Evolutionary conservation across 2,888 invertebrate species (phyloP), one percentile per base, ranked within the genome.

Genomic region (Pseudococcus viburni): DNA sequence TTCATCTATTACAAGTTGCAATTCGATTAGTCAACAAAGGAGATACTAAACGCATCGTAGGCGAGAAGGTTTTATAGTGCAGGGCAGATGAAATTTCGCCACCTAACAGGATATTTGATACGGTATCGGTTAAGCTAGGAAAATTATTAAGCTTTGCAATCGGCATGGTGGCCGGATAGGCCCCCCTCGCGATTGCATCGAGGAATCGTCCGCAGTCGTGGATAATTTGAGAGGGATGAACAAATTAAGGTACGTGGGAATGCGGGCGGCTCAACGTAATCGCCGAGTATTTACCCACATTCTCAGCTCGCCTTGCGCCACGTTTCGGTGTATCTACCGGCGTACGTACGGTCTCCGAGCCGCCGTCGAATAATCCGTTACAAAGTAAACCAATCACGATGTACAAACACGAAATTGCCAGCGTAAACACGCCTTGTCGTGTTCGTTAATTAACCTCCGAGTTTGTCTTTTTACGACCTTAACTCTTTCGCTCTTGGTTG

Each of bases 311-410:
- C 33, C 15, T 33, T 73, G 64, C n/a, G 15, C 42, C 5, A 42
- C 51, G 7, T 59, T 68, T 68, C 5, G 26, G 68, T 33, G 17
- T 73, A 73, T 64, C 22, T 64, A 9, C 8, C 22, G 64, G 3
- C 6, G 64, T 64, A 64, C 64, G 73, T 33, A 73, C 73, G 33
- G 73, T 73, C 73, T 4, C 39, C 73, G 15, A 73, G 33, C 73
- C 73, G 73, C 73, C 73, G 73, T 83, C 80, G 46, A 84, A 84
- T 87, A 87, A 87, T 87, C 87, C 87, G 87, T 46, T 46, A 73
- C 77, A 77, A 87, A 77, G 87, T 87, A 87, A 87, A 87, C 87
- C 87, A 87, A 87, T 87, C 87, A 87, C 87, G 87, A 73, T 87
- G 77, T 39, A 87, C 87, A 87, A 87, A 87, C 87, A 87, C 46